Percentiles rank a stretch among this genome's conserved stretches.
Evolutionary conservation across 2,113 vertebrate species (phyloP).

Genomic region (Pterocles gutturalis): DNA sequence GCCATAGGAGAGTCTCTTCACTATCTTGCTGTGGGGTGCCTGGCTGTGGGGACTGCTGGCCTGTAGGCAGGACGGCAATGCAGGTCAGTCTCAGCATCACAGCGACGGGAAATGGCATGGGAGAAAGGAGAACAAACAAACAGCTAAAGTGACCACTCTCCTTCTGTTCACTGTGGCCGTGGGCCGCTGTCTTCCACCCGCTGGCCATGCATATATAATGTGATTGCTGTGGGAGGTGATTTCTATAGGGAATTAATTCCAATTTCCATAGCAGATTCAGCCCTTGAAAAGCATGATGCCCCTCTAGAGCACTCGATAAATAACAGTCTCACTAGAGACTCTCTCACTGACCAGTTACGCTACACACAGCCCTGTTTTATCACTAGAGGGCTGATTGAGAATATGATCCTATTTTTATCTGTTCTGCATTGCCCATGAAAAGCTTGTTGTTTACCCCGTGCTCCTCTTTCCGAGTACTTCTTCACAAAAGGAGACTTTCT

Average conservation of each 20-base stretch:
- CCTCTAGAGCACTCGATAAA: not conserved
- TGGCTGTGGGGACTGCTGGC: not conserved
- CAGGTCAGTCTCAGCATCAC: not conserved
- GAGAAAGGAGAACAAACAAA: not conserved
- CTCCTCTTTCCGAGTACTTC: not conserved
- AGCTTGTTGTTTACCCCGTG: not conserved
- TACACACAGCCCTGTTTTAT: not conserved
- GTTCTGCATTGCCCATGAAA: not conserved
- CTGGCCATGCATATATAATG: not conserved
- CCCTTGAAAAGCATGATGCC: not conserved
- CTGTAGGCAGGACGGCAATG: accelerated
- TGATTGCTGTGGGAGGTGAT: not conserved
- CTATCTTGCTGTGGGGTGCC: not conserved
- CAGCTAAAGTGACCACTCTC: not conserved
- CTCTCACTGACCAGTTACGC: not conserved
- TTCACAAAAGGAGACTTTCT: not conserved
- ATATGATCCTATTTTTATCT: not conserved
- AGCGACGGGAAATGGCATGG: accelerated
- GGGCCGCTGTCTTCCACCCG: not conserved
- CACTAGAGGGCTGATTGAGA: not conserved
- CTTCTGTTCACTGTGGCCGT: not conserved
- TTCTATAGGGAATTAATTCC: not conserved
- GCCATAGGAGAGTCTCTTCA: not conserved
- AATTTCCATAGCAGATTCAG: not conserved
- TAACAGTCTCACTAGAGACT: not conserved